These are phyloP conservation scores for Incurvaria masculella DNA, from an alignment of 2,888 invertebrate species.

Conservation along the genomic window DNA sequence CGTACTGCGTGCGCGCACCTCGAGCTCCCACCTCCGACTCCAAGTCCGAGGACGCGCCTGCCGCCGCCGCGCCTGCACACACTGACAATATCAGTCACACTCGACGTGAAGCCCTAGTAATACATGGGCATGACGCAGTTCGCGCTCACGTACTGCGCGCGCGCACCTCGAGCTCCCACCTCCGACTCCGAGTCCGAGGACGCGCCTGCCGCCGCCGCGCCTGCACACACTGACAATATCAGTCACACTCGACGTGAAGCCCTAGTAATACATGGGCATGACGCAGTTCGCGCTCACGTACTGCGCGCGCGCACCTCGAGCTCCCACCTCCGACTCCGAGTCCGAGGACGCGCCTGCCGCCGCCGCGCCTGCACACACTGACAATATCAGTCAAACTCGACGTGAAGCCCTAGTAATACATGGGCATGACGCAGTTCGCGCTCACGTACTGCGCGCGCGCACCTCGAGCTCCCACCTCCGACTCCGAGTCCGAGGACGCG, in stretches of 20 bases:
- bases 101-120: constrained; percentile 89
- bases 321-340: constrained; percentile 43
- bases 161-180: constrained; percentile 46
- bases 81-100: no score
- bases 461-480: constrained; percentile 41
- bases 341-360: constrained; percentile 41
- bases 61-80: not conserved
- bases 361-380: not conserved
- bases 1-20: not conserved
- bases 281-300: constrained; percentile 96
- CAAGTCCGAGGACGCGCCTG: not conserved
- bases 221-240: not conserved
- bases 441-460: constrained; percentile 87
- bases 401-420: constrained; percentile 92
- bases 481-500: constrained; percentile 45
- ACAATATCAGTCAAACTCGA: no score
- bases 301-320: constrained; percentile 68
- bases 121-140: constrained; percentile 96
- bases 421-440: constrained; percentile 94
- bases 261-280: constrained; percentile 91
- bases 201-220: constrained; percentile 27
- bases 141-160: constrained; percentile 91
- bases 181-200: constrained; percentile 48
- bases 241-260: constrained; percentile 24
- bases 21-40: not conserved